phyloP scores from a whole-genome alignment of 2,888 invertebrate species.

The Agrilus mali region DNA sequence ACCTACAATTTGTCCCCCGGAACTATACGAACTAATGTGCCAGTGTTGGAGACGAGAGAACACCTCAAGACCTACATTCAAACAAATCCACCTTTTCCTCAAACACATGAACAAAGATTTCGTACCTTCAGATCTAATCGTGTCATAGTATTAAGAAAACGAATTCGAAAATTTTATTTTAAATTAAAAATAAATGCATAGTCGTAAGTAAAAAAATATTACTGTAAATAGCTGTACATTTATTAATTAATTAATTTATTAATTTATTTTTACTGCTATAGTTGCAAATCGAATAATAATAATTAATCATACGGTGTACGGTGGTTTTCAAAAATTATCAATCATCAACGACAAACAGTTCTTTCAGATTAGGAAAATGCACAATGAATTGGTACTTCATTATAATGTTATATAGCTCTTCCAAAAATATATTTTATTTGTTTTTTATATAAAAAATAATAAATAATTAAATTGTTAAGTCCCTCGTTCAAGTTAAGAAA shows the following conservation, averaged over 20 bases:
- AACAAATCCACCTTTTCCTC: slow-evolving; percentile 56
- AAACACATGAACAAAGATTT: slow-evolving; percentile 47
- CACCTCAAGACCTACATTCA: slow-evolving; percentile 44
- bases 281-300: background rate
- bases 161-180: no score
- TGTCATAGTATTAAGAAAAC: no score
- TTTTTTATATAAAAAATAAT: no score
- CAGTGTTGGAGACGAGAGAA: slow-evolving; percentile 54
- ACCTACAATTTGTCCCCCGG: slow-evolving; percentile 61
- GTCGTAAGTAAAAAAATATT: background rate
- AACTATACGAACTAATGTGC: slow-evolving; percentile 64
- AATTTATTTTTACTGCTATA: background rate
- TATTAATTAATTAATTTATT: no score
- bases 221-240: background rate
- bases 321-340: background rate
- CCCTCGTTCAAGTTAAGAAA: no score
- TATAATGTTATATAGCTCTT: background rate
- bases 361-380: slow-evolving; percentile 1
- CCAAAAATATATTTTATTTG: background rate
- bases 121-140: slow-evolving; percentile 28
- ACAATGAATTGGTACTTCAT: background rate
- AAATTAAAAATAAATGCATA: background rate
- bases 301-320: no score
- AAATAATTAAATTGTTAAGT: no score
- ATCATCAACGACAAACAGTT: background rate